Evolutionary conservation across 2,113 vertebrate species (phyloP), one percentile per base, ranked within the genome.

Genomic region (Phrynosoma platyrhinos): DNA sequence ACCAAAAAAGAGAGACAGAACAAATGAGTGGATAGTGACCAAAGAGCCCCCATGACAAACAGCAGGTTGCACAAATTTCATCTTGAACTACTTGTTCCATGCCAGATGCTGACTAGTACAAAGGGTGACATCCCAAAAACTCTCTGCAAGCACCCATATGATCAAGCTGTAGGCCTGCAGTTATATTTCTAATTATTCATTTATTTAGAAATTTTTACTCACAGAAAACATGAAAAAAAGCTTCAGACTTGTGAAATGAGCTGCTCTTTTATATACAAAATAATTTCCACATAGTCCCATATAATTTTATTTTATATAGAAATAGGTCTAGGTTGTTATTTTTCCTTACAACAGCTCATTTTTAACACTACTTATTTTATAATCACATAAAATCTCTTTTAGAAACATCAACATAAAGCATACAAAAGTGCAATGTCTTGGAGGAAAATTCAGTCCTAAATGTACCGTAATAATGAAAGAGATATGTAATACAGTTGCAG

Each of bases 301-400:
- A 97, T 95, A 96, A 94, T 96, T 96, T 96, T 96, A 96, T 97
- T 97, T 97, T 94, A 96, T 97, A 97, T 97, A 97, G 97, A 98
- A 98, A 98, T 98, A 97, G 95, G 93, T 97, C 91, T 95, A n/a
- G 55, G 58, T 66, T 82, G 71, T 74, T 47, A 2, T 66, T 88
- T 97, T 97, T 62, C n/a, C 95, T 97, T 96, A 97, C 96, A 97
- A 96, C 95, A 95, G 92, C 96, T 97, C 58, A 18, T 96, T 97
- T 97, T 96, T 97, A 95, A 97, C 96, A 96, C 95, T 97, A 96
- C 96, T 97, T 83, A 47, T 95, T 95, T 96, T 95, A 96, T 96
- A 97, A 95, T 96, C 96, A 97, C 96, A 96, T 97, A 97, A 97
- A 97, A 95, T 97, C 96, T 97, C 96, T 95, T 97, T 97, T 95